These are phyloP conservation scores for Caenorhabditis japonica DNA, from an alignment of 2,888 invertebrate genomes.

Conservation along the genomic window DNA sequence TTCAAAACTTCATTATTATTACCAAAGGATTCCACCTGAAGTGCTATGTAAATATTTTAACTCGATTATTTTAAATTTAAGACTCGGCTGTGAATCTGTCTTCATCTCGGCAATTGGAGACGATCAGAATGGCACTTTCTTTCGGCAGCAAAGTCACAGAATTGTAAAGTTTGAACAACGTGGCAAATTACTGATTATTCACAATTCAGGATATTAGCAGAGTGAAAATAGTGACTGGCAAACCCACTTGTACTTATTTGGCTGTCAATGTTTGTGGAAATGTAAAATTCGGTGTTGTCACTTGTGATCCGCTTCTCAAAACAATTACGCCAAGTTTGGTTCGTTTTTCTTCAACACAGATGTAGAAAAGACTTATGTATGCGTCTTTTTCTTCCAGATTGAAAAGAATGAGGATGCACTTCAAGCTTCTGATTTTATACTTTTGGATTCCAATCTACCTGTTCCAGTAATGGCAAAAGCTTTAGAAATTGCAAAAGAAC, in stretches of 20 bases:
- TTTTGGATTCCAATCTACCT: slow-evolving; percentile 89
- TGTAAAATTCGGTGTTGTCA: slow-evolving; percentile 64
- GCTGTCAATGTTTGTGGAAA: slow-evolving; percentile 67
- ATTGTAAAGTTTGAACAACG: too few species aligned
- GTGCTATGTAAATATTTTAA: slow-evolving; percentile 74
- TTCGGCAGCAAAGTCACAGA: slow-evolving; percentile 45
- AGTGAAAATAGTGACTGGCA: slow-evolving; percentile 26
- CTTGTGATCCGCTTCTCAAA: slow-evolving; percentile 59
- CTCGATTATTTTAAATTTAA: slow-evolving; percentile 19
- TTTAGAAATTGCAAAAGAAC: slow-evolving; percentile 58
- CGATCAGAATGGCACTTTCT: slow-evolving; percentile 80
- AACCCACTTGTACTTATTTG: slow-evolving; percentile 66
- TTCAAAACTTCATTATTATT: too few species aligned
- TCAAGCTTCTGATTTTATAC: slow-evolving; percentile 83
- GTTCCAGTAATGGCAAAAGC: slow-evolving; percentile 81
- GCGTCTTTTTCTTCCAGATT: slow-evolving; percentile 80
- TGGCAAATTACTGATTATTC: too few species aligned
- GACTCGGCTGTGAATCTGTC: slow-evolving; percentile 59
- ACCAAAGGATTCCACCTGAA: slow-evolving; percentile 3
- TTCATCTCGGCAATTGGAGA: slow-evolving; percentile 87
- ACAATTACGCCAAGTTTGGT: slow-evolving; percentile 63
- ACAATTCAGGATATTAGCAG: slow-evolving; percentile 42
- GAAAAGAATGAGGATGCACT: slow-evolving; percentile 81
- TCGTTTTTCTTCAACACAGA: neutral
- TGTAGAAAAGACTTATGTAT: too few species aligned